phyloP scores from a whole-genome alignment of 2,113 vertebrate species.

The Cygnus buccinator region DNA sequence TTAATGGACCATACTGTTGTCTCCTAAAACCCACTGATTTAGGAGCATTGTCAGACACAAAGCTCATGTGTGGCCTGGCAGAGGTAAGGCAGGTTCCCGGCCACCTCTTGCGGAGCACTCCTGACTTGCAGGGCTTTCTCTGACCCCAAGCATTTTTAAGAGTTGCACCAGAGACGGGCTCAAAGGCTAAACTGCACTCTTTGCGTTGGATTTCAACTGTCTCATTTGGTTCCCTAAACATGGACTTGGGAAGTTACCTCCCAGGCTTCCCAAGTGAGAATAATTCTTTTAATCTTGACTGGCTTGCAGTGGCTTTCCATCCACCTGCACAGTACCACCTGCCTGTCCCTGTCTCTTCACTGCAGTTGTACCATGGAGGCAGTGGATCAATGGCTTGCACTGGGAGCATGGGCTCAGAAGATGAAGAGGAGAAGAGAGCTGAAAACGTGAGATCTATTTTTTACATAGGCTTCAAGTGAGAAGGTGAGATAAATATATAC shows the following conservation, averaged over 20 bases:
- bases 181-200: neutral
- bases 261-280: neutral
- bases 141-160: neutral
- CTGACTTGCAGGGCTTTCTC: constrained; percentile 38
- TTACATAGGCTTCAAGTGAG: neutral
- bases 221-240: neutral
- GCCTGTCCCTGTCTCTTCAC: accelerated
- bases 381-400: neutral
- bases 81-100: neutral
- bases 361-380: accelerated
- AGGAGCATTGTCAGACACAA: constrained; percentile 14
- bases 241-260: neutral
- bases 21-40: constrained; percentile 7
- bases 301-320: neutral
- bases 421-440: constrained; percentile 1
- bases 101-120: constrained; percentile 6
- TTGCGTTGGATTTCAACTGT: neutral
- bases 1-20: constrained; percentile 29
- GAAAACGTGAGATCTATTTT: neutral
- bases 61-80: neutral
- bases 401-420: accelerated
- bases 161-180: neutral
- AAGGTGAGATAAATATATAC: constrained; percentile 55
- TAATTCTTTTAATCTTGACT: neutral
- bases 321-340: neutral